phyloP scores from a whole-genome alignment of 2,888 invertebrate species.

The Carabus problematicus region DNA sequence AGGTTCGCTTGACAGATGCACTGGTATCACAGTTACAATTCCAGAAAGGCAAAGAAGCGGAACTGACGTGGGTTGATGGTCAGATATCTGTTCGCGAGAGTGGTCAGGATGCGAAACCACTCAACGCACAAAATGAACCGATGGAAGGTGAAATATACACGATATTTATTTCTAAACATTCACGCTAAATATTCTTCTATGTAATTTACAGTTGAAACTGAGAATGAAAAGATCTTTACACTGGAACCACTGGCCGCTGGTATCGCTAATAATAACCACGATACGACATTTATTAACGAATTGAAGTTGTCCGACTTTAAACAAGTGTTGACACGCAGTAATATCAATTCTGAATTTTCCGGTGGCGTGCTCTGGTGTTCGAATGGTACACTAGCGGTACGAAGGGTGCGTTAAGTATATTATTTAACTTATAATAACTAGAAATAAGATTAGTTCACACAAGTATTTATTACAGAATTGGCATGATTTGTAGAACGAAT shows the following conservation, averaged over 20 bases:
- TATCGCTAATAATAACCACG: slow-evolving; percentile 69
- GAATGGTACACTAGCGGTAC: slow-evolving; percentile 86
- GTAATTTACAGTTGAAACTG: slow-evolving; percentile 58
- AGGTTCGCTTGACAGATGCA: slow-evolving; percentile 92
- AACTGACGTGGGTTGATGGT: slow-evolving; percentile 96
- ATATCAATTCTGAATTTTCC: slow-evolving; percentile 85
- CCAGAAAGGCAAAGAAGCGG: slow-evolving; percentile 82
- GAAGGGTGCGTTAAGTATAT: slow-evolving; percentile 67
- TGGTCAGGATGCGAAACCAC: slow-evolving; percentile 64
- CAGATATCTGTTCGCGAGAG: slow-evolving; percentile 71
- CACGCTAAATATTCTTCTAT: background rate
- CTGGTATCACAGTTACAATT: slow-evolving; percentile 87
- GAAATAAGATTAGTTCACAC: no score
- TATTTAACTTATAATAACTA: no score
- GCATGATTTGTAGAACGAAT: no score
- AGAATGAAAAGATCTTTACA: slow-evolving; percentile 70
- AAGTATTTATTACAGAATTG: no score
- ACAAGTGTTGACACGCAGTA: slow-evolving; percentile 75
- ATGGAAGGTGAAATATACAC: slow-evolving; percentile 56
- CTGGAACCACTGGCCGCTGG: slow-evolving; percentile 69
- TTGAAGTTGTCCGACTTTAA: slow-evolving; percentile 92
- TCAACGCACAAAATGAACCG: slow-evolving; percentile 59
- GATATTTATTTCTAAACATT: background rate
- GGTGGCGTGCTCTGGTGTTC: slow-evolving; percentile 95
- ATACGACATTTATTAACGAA: slow-evolving; percentile 91